Base-by-base conservation (phyloP, 2,113 vertebrate species). In the Orycteropus afer region DNA sequence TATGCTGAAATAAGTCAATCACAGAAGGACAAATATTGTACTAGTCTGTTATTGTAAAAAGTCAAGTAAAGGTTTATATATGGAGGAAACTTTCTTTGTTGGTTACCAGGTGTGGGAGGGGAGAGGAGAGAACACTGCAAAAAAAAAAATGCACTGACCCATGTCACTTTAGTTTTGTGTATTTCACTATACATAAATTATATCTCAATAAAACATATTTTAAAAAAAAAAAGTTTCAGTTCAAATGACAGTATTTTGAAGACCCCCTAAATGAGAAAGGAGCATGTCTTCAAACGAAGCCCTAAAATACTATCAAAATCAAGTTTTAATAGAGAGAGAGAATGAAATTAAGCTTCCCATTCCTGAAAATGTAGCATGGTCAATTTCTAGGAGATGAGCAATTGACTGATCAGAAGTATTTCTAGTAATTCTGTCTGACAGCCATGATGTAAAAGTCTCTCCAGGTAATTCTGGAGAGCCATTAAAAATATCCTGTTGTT, bases 241-340 rank as follows among this genome's bases (percentile, higher is more conserved):
- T 82, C 59, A 73, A 95, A 82, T 71, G 25, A 3, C 80, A 86
- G 18, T 86, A 93, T 87, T 96, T 73, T 91, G 65, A 96, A 91
- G 61, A 88, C 8, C 61, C n/a, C 59, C 77, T 69, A 95, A 87
- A 69, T 91, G 37, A 27, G 27, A 90, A 96, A 92, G 25, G 51
- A 89, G 7, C 11, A 65, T 6, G 25, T 61, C 27, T 73, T 88
- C 86, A 93, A 83, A 80, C 55, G 67, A 91, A 86, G 29, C 12
- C 89, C 89, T 76, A 80, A 93, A 91, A 86, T 7, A 49, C 47
- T 53, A 85, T 74, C 81, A 91, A 89, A 69, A 69, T 15, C 20
- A 90, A 47, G 23, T 95, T 91, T 93, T 94, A 93, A 93, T 4
- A 65, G 27, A 63, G 51, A 96, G 34, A 71, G 29, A 63, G 82